These are phyloP conservation scores for Osedax fenrisi DNA, from an alignment of 2,888 invertebrate genomes.

Conservation along the genomic window DNA sequence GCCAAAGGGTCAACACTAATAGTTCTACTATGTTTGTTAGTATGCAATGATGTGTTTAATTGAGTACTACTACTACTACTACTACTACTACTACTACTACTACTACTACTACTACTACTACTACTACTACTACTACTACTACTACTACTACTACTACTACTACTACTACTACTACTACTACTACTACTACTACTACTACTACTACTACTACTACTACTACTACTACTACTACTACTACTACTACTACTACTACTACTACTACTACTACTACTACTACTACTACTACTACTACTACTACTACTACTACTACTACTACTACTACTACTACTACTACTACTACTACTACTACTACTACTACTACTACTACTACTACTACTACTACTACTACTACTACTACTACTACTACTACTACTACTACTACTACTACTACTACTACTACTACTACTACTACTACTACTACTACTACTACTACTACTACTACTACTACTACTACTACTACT, in stretches of 20 bases:
- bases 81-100: conserved; percentile 1
- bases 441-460: too few species aligned
- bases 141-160: conserved; percentile 3
- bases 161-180: not conserved
- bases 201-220: not conserved
- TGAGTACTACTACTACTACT: not conserved
- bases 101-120: conserved; percentile 7
- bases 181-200: conserved; percentile 7
- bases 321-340: not conserved
- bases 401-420: too few species aligned
- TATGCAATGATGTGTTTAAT: too few species aligned
- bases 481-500: too few species aligned
- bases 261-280: not conserved
- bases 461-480: too few species aligned
- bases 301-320: not conserved
- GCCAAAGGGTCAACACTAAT: too few species aligned
- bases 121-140: conserved; percentile 3
- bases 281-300: conserved; percentile 2
- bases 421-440: too few species aligned
- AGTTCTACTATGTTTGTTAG: too few species aligned
- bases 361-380: not conserved
- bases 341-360: conserved; percentile 6
- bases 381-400: not conserved
- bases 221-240: not conserved
- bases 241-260: not conserved